Conservation (phyloP, 1,140 invertebrate genomes). For the Epicauta chinensis region DNA sequence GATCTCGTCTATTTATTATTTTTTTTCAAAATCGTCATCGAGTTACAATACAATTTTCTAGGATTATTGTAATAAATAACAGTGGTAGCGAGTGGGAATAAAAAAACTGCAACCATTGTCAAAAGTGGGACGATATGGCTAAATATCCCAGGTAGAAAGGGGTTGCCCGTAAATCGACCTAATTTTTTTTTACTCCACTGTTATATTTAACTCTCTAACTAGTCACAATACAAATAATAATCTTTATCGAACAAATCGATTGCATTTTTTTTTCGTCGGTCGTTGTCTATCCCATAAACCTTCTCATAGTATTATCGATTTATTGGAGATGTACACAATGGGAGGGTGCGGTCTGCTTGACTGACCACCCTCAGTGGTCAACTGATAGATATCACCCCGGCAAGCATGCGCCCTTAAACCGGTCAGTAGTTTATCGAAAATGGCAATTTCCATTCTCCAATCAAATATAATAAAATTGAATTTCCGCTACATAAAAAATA, state of each 20-base stretch:
- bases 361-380: constrained; percentile 35
- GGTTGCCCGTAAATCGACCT: constrained; percentile 2
- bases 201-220: too few species aligned
- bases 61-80: constrained; percentile 12
- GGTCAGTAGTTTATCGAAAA: constrained; percentile 11
- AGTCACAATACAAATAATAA: too few species aligned
- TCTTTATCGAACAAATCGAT: constrained; percentile 28
- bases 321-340: constrained; percentile 17
- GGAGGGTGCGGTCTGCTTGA: constrained; percentile 31
- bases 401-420: constrained; percentile 15
- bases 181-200: constrained; percentile 2
- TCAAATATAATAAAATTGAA: constrained; percentile 4
- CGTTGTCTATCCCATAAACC: too few species aligned
- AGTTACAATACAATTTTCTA: constrained; percentile 18
- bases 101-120: constrained; percentile 16
- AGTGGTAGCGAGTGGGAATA: too few species aligned
- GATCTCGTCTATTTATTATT: constrained; percentile 8
- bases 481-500: constrained; percentile 10
- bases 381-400: background rate
- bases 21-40: constrained; percentile 18
- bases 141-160: constrained; percentile 20
- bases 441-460: too few species aligned
- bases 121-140: constrained; percentile 10
- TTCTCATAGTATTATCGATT: too few species aligned
- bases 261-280: constrained; percentile 14